These are phyloP conservation scores for Camelus bactrianus DNA, from an alignment of 2,113 vertebrate species.

Conservation along the genomic window DNA sequence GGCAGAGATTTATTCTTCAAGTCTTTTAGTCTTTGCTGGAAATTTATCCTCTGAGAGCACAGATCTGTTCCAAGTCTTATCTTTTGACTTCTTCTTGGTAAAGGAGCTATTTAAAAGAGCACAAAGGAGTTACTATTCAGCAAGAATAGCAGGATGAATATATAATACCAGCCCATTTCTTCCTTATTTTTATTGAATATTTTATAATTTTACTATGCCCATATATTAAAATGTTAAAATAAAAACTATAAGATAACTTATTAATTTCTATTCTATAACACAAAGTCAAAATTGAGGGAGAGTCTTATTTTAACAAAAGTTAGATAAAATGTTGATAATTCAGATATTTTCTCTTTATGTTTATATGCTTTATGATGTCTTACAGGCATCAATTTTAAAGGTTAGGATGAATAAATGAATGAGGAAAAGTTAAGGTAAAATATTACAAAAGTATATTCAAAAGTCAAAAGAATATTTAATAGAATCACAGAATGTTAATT, in stretches of 20 bases:
- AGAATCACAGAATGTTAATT: slow-evolving; percentile 36
- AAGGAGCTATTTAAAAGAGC: not conserved
- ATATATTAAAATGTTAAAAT: not conserved
- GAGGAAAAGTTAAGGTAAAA: slow-evolving; percentile 14
- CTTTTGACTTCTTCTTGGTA: not conserved
- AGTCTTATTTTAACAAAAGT: not conserved
- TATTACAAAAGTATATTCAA: not conserved
- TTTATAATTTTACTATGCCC: not conserved
- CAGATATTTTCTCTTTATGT: not conserved
- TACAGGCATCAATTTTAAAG: not conserved
- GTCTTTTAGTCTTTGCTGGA: not conserved
- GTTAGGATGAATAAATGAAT: not conserved
- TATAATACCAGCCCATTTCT: not conserved
- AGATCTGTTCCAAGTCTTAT: not conserved
- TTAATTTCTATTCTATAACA: not conserved
- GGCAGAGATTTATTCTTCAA: not conserved
- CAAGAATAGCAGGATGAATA: not conserved
- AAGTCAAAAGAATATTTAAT: slow-evolving; percentile 11
- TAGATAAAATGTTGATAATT: not conserved
- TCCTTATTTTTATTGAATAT: slow-evolving; percentile 27
- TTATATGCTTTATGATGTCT: not conserved
- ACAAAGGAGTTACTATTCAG: not conserved
- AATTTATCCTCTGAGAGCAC: not conserved
- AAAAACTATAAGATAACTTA: not conserved
- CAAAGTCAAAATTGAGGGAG: not conserved